These are phyloP conservation scores for Hyla sarda DNA, from an alignment of 2,113 vertebrate species.

Conservation along the genomic window DNA sequence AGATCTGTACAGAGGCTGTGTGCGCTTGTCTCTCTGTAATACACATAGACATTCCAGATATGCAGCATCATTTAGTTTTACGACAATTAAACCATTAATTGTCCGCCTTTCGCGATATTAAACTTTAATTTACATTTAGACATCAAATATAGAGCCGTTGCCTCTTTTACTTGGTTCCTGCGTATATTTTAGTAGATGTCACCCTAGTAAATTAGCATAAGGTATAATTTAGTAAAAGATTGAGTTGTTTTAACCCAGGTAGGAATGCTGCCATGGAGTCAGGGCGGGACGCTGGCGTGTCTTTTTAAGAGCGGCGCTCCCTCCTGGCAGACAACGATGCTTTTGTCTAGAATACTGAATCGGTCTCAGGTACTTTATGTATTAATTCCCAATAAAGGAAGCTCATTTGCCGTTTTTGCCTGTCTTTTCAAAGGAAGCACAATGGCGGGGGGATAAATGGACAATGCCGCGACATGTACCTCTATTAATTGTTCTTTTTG, in stretches of 20 bases:
- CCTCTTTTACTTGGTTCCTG: neutral
- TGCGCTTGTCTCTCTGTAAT: no score
- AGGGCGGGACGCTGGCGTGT: neutral
- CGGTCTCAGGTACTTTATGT: neutral
- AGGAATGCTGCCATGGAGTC: slow-evolving; percentile 12
- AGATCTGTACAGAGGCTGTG: no score
- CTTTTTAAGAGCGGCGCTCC: slow-evolving; percentile 4
- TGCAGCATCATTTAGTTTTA: no score
- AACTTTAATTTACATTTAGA: neutral
- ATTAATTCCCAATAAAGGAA: neutral
- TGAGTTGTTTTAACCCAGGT: neutral
- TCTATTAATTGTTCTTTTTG: neutral
- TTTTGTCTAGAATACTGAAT: slow-evolving; percentile 17
- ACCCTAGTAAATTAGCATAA: neutral
- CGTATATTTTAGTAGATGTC: neutral
- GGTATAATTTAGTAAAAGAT: neutral
- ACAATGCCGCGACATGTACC: neutral
- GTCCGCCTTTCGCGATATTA: no score
- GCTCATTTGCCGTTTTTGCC: neutral
- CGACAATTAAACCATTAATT: no score
- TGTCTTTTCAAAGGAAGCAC: neutral
- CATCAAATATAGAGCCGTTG: neutral
- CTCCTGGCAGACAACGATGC: slow-evolving; percentile 8
- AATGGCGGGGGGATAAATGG: neutral
- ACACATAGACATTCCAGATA: no score